These are phyloP conservation scores for Sinodicranocentrus sp. DNA, from an alignment of 2,888 invertebrate species.

Conservation along the genomic window DNA sequence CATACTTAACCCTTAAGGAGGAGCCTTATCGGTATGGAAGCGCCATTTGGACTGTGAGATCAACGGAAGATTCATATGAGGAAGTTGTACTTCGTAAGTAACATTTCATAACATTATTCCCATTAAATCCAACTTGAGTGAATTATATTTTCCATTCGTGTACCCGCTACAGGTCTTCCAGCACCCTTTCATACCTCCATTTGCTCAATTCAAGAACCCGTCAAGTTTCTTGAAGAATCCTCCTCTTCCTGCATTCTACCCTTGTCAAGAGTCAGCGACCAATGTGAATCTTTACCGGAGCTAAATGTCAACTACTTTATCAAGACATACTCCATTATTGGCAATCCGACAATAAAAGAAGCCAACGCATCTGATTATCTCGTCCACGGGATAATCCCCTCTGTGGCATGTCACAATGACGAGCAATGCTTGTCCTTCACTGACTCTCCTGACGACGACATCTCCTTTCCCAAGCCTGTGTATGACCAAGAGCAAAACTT, in stretches of 20 bases:
- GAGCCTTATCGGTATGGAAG: conserved; percentile 75
- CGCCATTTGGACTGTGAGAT: conserved; percentile 75
- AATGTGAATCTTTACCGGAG: conserved; percentile 75
- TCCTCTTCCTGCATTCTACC: conserved; percentile 77
- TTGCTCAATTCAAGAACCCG: conserved; percentile 78
- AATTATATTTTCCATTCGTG: conserved; percentile 74
- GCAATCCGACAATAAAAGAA: conserved; percentile 46
- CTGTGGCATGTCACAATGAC: background rate
- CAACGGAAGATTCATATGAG: conserved; percentile 52
- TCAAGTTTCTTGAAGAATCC: conserved; percentile 79
- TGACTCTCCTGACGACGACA: conserved; percentile 30
- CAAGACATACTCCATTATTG: conserved; percentile 50
- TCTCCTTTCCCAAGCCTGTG: background rate
- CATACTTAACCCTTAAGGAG: background rate
- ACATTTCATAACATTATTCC: conserved; percentile 49
- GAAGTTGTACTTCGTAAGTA: conserved; percentile 40
- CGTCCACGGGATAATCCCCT: background rate
- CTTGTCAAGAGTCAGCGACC: conserved; percentile 78
- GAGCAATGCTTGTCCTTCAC: background rate
- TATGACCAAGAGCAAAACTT: background rate
- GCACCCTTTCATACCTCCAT: conserved; percentile 77
- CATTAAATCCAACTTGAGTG: too few relatives aligned
- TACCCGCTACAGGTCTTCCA: conserved; percentile 77
- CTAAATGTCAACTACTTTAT: conserved; percentile 70
- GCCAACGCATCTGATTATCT: background rate